These are phyloP conservation scores for Calidris pygmaea DNA, from an alignment of 2,113 vertebrate species.

Conservation along the genomic window DNA sequence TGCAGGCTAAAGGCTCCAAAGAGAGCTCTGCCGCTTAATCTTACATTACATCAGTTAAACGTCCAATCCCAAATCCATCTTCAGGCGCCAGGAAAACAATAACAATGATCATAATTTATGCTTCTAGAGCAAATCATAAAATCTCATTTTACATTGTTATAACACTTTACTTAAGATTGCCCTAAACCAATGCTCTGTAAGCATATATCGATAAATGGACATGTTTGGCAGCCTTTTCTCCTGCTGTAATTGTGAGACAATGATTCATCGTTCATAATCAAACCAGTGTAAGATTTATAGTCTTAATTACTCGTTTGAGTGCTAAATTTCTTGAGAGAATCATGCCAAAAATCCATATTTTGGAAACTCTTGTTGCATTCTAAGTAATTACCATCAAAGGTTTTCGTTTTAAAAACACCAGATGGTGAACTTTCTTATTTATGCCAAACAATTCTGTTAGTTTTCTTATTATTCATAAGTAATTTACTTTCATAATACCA, in stretches of 20 bases:
- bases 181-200: neutral
- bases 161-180: slow-evolving; percentile 7
- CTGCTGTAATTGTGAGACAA: slow-evolving; percentile 34
- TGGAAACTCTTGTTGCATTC: slow-evolving; percentile 31
- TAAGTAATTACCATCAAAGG: slow-evolving; percentile 61
- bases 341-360: slow-evolving; percentile 35
- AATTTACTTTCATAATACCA: slow-evolving; percentile 28
- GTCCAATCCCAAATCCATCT: slow-evolving; percentile 51
- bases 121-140: slow-evolving; percentile 30
- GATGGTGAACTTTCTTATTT: slow-evolving; percentile 55
- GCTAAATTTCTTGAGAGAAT: slow-evolving; percentile 37
- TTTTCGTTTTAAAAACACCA: slow-evolving; percentile 54
- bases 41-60: slow-evolving; percentile 60
- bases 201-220: slow-evolving; percentile 35
- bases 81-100: slow-evolving; percentile 49
- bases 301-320: slow-evolving; percentile 42
- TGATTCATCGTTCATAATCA: slow-evolving; percentile 25
- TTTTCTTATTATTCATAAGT: slow-evolving; percentile 37
- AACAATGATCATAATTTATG: slow-evolving; percentile 37
- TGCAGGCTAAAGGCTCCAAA: slow-evolving; percentile 30
- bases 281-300: slow-evolving; percentile 56
- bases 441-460: slow-evolving; percentile 44
- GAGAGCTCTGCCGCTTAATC: slow-evolving; percentile 31
- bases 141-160: slow-evolving; percentile 28
- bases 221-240: slow-evolving; percentile 22